Conservation (phyloP, 2,113 vertebrate species). For the Rhinoptilus africanus region DNA sequence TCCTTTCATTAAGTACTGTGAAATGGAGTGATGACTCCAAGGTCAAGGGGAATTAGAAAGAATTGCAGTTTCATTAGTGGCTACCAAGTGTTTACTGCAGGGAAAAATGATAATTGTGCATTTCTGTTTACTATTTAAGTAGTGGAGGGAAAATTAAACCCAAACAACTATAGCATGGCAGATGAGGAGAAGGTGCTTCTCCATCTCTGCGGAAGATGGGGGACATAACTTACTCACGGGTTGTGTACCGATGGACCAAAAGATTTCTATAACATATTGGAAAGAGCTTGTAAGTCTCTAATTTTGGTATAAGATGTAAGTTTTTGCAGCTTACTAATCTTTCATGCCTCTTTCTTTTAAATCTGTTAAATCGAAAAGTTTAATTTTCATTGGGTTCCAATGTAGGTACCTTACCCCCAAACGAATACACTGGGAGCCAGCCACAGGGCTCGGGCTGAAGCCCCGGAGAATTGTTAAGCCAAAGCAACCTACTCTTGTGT, state of each 20-base stretch:
- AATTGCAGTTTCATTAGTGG: not conserved
- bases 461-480: not conserved
- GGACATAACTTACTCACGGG: fast-evolving
- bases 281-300: not conserved
- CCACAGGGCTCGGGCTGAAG: not conserved
- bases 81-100: not conserved
- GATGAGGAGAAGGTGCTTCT: not conserved
- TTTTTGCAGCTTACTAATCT: not conserved
- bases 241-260: too few species aligned
- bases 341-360: not conserved
- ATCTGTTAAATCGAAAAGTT: not conserved
- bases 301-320: not conserved
- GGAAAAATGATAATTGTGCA: not conserved
- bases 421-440: not conserved
- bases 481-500: fast-evolving
- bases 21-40: not conserved
- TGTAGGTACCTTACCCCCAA: not conserved
- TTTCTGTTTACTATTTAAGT: not conserved
- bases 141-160: not conserved
- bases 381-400: not conserved
- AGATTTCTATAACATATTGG: fast-evolving
- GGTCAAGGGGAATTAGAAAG: not conserved
- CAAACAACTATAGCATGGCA: not conserved
- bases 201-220: not conserved
- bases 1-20: not conserved